These are phyloP conservation scores for Bimastos eiseni DNA, from an alignment of 2,888 invertebrate species.

Conservation along the genomic window DNA sequence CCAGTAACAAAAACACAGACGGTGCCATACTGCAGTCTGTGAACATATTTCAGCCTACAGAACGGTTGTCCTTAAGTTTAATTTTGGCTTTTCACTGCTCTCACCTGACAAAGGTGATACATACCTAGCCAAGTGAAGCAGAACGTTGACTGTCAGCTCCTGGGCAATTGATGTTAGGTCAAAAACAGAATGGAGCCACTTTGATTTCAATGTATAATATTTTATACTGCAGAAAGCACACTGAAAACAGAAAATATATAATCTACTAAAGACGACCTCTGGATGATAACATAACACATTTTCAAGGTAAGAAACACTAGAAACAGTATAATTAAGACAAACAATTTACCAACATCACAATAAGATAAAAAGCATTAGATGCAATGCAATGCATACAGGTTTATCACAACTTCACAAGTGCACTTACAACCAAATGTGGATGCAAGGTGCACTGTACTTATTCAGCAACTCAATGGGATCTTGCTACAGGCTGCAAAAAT, in stretches of 20 bases:
- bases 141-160: neutral
- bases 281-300: too few species aligned
- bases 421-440: neutral
- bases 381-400: neutral
- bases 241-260: neutral
- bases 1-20: neutral
- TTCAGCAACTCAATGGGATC: neutral
- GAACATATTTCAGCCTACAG: neutral
- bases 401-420: neutral
- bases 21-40: too few species aligned
- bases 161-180: neutral
- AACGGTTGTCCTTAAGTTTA: neutral
- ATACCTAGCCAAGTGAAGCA: neutral
- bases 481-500: neutral
- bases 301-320: neutral
- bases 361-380: neutral
- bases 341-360: neutral
- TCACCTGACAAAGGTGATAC: neutral
- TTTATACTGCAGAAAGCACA: neutral
- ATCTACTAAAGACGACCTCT: too few species aligned
- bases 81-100: neutral
- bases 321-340: neutral
- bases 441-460: neutral
- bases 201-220: neutral
- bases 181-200: neutral